Evolutionary conservation across 2,888 invertebrate species (phyloP), one percentile per base, ranked within the genome.

Genomic region (Xanthorhoe spadicearia): DNA sequence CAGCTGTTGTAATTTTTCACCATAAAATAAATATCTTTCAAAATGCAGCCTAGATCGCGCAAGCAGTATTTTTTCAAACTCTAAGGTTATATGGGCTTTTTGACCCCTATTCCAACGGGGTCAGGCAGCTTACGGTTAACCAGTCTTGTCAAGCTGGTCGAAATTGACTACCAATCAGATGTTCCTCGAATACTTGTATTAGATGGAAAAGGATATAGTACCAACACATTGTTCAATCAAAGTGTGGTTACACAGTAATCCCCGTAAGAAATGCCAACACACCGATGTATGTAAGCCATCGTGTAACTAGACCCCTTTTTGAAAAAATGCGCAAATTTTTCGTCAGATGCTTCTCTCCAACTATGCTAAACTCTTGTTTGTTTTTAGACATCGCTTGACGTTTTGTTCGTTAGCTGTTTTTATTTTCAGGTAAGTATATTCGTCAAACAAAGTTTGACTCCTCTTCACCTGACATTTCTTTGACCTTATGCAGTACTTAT

Each of bases 141-240:
- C 66, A 62, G 66, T 66, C 9, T 59, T 7, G 62, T 66, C 65
- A 65, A 62, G 62, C 62, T 63, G 62, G 15, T 15, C 51, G 55
- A 59, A 62, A 15, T 66, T 66, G 59, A 66, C 62, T 10, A 13
- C 4, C 51, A 6, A 9, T 66, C 59, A 59, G 66, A 66, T 63
- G 62, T 59, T 55, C 18, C 10, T 35, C 48, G 3, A 5, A 13
- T 38, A 1, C 13, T 13, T 32, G 8, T 0, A n/a, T 0, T 9
- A 15, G 58, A 32, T 54, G 61, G 32, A 19, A 32, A 59, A 59
- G 7, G 0, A 48, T n/a, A 48, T 15, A 0, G 0, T 63, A 59
- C 56, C 17, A 56, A 35, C 65, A 43, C 60, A 60, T 51, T 15
- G 65, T 10, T n/a, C 17, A 35, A 51, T 4, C 56, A 9, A 51